These are phyloP conservation scores for Habropoda laboriosa DNA, from an alignment of 1,140 invertebrate genomes.

Conservation along the genomic window DNA sequence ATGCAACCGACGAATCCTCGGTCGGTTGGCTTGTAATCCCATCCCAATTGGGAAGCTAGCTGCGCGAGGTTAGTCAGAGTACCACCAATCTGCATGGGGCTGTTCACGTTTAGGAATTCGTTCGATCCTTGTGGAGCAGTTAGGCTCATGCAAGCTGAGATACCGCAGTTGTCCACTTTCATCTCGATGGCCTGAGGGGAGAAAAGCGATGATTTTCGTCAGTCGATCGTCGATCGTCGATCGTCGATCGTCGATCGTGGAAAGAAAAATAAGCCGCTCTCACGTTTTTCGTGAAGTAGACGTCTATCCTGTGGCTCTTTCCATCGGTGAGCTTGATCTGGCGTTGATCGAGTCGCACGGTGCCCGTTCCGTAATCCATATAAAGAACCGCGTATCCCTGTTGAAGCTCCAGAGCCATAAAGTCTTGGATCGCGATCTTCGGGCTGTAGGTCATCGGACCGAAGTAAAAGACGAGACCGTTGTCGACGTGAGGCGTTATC, in stretches of 20 bases:
- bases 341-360: conserved; percentile 86
- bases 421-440: conserved; percentile 88
- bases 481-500: conserved; percentile 87
- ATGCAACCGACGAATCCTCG: conserved; percentile 92
- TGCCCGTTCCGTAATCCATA: conserved; percentile 95
- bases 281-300: conserved; percentile 87
- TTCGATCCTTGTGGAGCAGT: conserved; percentile 87
- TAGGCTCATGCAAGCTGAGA: conserved; percentile 87
- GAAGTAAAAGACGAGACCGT: conserved; percentile 95
- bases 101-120: conserved; percentile 93
- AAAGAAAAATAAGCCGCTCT: too few species aligned
- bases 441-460: conserved; percentile 89
- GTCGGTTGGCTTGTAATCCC: conserved; percentile 85
- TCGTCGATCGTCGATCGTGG: too few species aligned
- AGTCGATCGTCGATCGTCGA: too few species aligned
- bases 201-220: too few species aligned
- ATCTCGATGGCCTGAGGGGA: conserved; percentile 84
- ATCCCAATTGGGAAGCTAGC: conserved; percentile 84
- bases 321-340: conserved; percentile 90
- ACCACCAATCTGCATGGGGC: conserved; percentile 94
- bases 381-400: conserved; percentile 92
- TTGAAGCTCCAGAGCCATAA: conserved; percentile 94
- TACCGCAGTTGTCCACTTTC: conserved; percentile 89
- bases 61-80: conserved; percentile 84
- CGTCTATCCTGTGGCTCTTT: conserved; percentile 90